Evolutionary conservation across 2,797 vertebrate genomes (phyloP).

Genomic region (Glyptemys insculpta): DNA sequence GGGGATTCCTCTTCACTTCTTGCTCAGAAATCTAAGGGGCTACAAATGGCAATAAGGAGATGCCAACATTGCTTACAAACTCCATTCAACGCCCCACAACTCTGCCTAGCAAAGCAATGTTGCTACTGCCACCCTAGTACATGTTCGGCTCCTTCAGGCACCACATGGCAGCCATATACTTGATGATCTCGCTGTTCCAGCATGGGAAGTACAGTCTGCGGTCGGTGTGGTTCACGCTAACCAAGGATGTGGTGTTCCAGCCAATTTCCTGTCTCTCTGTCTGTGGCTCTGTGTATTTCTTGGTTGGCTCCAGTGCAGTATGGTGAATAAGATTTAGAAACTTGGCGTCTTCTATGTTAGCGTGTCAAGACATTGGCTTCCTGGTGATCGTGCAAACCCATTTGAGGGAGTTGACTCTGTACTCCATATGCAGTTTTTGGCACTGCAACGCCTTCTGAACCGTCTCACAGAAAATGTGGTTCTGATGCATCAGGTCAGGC

Average conservation of each 20-base stretch:
- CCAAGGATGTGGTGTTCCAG: slow-evolving; percentile 89
- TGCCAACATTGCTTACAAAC: not conserved
- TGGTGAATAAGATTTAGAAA: slow-evolving; percentile 87
- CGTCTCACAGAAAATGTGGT: slow-evolving; percentile 84
- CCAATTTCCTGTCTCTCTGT: slow-evolving; percentile 93
- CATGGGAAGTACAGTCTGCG: slow-evolving; percentile 84
- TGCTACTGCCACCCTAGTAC: not conserved
- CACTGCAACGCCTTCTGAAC: slow-evolving; percentile 84
- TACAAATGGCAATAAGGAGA: not conserved
- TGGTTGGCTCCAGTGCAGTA: slow-evolving; percentile 84
- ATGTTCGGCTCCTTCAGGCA: slow-evolving; percentile 73
- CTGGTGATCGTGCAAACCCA: slow-evolving; percentile 28
- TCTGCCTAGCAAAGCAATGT: not conserved
- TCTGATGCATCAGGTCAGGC: slow-evolving; percentile 79
- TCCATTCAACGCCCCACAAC: not conserved
- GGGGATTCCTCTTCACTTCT: not conserved
- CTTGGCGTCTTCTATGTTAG: slow-evolving; percentile 48
- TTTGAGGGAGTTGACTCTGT: slow-evolving; percentile 85
- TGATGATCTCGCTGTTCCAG: slow-evolving; percentile 84
- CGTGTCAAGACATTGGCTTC: no score
- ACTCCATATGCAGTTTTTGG: slow-evolving; percentile 86
- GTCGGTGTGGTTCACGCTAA: slow-evolving; percentile 80
- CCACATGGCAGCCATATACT: slow-evolving; percentile 80
- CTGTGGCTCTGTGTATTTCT: slow-evolving; percentile 88
- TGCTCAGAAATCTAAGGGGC: not conserved